These are phyloP conservation scores for Notothenia coriiceps DNA, from an alignment of 2,113 vertebrate species.

Conservation along the genomic window DNA sequence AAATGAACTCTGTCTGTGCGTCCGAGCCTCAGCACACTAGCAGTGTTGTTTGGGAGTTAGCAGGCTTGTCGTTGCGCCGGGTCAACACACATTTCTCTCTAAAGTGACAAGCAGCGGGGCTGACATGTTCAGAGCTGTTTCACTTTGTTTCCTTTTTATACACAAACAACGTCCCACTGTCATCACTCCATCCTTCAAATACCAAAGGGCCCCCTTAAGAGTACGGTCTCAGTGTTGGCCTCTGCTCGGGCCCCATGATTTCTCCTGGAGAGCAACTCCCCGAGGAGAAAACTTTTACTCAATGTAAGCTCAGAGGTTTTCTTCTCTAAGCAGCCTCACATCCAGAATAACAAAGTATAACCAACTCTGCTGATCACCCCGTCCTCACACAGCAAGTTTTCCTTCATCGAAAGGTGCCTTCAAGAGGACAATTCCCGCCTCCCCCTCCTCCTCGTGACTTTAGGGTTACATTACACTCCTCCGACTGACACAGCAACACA, in stretches of 20 bases:
- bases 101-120: conserved; percentile 60
- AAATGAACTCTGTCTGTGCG: conserved; percentile 11
- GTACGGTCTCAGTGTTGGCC: conserved; percentile 38
- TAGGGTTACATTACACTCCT: conserved; percentile 58
- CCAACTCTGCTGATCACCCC: not conserved
- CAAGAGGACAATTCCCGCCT: conserved; percentile 26
- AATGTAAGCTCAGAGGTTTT: conserved; percentile 35
- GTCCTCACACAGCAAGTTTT: conserved; percentile 7
- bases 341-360: conserved; percentile 17
- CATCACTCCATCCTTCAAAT: conserved; percentile 82
- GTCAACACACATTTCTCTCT: conserved; percentile 70
- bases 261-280: conserved; percentile 59
- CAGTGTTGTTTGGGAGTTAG: conserved; percentile 57
- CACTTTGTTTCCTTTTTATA: conserved; percentile 77
- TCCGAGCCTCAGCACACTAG: conserved; percentile 36
- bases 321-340: conserved; percentile 1
- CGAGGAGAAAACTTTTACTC: conserved; percentile 47
- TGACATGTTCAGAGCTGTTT: conserved; percentile 78
- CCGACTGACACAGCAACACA: conserved; percentile 54
- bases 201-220: conserved; percentile 70
- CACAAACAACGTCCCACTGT: conserved; percentile 80
- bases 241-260: conserved; percentile 52
- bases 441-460: conserved; percentile 57
- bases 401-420: conserved; percentile 32
- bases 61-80: conserved; percentile 47